phyloP scores from a whole-genome alignment of 1,140 invertebrate genomes.

The Listronotus oregonensis region DNA sequence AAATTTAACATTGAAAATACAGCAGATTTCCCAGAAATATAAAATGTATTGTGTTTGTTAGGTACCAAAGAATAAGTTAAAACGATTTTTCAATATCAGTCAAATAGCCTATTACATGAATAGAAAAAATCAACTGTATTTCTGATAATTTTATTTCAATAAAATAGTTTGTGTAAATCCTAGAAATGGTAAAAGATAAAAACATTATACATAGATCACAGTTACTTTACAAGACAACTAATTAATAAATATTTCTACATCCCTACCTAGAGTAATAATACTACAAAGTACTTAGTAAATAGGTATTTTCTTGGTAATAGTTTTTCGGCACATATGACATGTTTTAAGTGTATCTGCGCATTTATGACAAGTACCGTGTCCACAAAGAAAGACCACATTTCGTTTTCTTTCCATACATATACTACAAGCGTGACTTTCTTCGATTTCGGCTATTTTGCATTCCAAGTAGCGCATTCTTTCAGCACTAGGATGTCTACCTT shows the following conservation, averaged over 20 bases:
- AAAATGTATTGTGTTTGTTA: too few species aligned
- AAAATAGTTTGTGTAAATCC: conserved; percentile 8
- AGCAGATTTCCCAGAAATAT: too few species aligned
- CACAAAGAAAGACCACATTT: conserved; percentile 87
- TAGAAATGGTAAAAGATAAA: conserved; percentile 15
- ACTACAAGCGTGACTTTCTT: conserved; percentile 79
- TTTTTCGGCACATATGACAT: conserved; percentile 92
- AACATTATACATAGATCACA: conserved; percentile 18
- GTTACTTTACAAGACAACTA: conserved; percentile 19
- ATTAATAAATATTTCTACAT: conserved; percentile 13
- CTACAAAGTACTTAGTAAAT: conserved; percentile 62
- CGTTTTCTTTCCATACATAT: conserved; percentile 80
- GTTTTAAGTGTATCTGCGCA: conserved; percentile 81
- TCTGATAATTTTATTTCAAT: conserved; percentile 10
- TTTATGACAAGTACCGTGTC: conserved; percentile 82
- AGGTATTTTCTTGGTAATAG: conserved; percentile 87
- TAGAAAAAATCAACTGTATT: not conserved
- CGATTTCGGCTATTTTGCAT: conserved; percentile 84
- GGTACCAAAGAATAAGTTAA: too few species aligned
- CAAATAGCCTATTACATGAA: too few species aligned
- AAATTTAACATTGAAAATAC: too few species aligned
- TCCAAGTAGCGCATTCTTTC: conserved; percentile 78
- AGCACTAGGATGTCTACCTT: conserved; percentile 63
- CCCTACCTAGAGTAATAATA: conserved; percentile 11
- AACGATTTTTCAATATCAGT: too few species aligned